Base-by-base conservation (phyloP, 2,113 vertebrate genomes). In the Cynocephalus volans region DNA sequence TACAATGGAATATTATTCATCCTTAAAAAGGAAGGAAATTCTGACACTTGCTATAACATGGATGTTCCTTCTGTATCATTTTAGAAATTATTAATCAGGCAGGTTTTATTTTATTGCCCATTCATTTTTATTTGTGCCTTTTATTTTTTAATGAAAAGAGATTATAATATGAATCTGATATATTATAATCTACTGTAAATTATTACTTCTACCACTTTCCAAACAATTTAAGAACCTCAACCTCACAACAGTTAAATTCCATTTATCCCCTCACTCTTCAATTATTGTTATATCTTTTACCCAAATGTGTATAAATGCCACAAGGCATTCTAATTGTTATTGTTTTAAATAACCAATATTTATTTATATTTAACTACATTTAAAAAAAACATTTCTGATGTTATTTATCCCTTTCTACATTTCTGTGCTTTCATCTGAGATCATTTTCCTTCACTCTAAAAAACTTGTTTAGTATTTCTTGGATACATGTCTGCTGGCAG, bases 351-450 rank as follows among this genome's bases (percentile, higher is more conserved):
- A 80, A 19, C 11, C 21, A 67, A 62, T n/a, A 54, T n/a, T 73
- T 75, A 48, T 28, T 58, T 76, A n/a, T 82, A 75, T 50, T 76
- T 92, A 86, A 26, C 18, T 82, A 75, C 48, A 54, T 93, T 93
- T 69, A n/a, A 45, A 31, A 52, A 81, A 41, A 24, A 10, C 17
- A 50, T 56, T 73, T 92, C 1, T 24, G 1, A 54, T 26, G 8
- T 50, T 58, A 54, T 72, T 77, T 54, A 67, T 70, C 3, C 54
- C 26, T 79, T 58, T 45, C 54, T 84, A 15, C n/a, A 88, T 58
- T 77, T 76, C 45, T 83, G 41, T 81, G 73, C 19, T 60, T 50
- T 28, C 41, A 15, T 45, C 21, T 85, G 48, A 31, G 11, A 60
- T 54, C 15, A 88, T 90, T 90, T 93, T 58, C 33, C 50, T 84